phyloP scores from a whole-genome alignment of 2,797 vertebrate genomes.

The Lagocephalus sceleratus region DNA sequence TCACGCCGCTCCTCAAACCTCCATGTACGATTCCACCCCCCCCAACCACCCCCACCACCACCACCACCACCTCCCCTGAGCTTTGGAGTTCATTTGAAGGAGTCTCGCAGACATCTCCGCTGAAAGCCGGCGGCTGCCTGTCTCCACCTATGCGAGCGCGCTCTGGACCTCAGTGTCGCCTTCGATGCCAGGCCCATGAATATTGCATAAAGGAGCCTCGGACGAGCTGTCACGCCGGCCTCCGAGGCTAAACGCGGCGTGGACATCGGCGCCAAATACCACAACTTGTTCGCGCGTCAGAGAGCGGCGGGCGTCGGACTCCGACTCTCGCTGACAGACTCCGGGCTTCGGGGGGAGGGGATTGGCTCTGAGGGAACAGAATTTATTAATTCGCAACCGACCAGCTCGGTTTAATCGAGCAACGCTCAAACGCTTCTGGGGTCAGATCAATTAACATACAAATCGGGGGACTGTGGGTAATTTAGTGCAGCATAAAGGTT shows the following conservation, averaged over 20 bases:
- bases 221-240: constrained; percentile 37
- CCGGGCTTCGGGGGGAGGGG: too few relatives aligned
- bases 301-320: constrained; percentile 9
- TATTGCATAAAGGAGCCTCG: constrained; percentile 36
- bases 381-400: too few relatives aligned
- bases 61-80: too few relatives aligned
- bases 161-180: constrained; percentile 29
- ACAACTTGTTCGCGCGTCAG: background rate
- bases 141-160: constrained; percentile 37
- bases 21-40: background rate
- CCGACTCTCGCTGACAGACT: background rate
- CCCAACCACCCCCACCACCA: too few relatives aligned
- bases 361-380: too few relatives aligned
- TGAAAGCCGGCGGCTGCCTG: constrained; percentile 35
- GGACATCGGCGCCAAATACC: constrained; percentile 33
- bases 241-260: constrained; percentile 38
- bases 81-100: constrained; percentile 29
- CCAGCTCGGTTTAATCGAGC: too few relatives aligned
- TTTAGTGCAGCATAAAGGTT: constrained; percentile 24
- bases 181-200: constrained; percentile 40
- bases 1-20: constrained; percentile 33
- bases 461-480: constrained; percentile 1
- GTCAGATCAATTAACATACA: background rate
- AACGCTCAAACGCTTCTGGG: too few relatives aligned
- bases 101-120: constrained; percentile 26